These are phyloP conservation scores for Lucifuga dentata DNA, from an alignment of 2,113 vertebrate genomes.

Conservation along the genomic window DNA sequence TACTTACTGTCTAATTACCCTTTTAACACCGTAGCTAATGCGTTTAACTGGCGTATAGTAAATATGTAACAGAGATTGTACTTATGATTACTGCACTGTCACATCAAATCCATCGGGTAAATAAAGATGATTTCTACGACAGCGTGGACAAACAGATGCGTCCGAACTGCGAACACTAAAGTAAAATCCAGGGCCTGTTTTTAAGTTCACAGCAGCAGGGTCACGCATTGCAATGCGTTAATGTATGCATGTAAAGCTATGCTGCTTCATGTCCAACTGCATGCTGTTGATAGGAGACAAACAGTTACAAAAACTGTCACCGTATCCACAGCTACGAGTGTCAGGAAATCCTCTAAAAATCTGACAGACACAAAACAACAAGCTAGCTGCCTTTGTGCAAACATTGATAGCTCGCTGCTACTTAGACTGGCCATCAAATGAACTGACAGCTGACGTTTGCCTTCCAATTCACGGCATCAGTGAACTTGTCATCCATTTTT, in stretches of 20 bases:
- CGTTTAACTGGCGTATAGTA: background rate
- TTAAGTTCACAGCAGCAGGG: conserved; percentile 34
- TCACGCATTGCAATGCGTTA: conserved; percentile 40
- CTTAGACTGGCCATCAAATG: conserved; percentile 67
- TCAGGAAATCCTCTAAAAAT: background rate
- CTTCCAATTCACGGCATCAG: conserved; percentile 74
- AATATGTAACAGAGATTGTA: conserved; percentile 5
- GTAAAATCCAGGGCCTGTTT: conserved; percentile 25
- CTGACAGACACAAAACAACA: conserved; percentile 35
- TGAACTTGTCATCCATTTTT: conserved; percentile 80
- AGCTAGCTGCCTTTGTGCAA: conserved; percentile 63
- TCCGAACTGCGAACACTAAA: conserved; percentile 30
- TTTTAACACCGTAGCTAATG: background rate
- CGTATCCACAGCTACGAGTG: conserved; percentile 11
- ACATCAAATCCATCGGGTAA: conserved; percentile 12
- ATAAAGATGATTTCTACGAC: conserved; percentile 1
- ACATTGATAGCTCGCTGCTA: conserved; percentile 69
- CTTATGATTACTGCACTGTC: conserved; percentile 12
- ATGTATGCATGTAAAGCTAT: conserved; percentile 40
- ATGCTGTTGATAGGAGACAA: conserved; percentile 40
- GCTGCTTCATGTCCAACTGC: conserved; percentile 44
- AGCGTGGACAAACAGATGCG: background rate
- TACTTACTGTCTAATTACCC: background rate
- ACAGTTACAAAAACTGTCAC: conserved; percentile 26
- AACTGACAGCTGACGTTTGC: conserved; percentile 81